Conservation (phyloP, 1,140 invertebrate species). For the Ephestia elutella region DNA sequence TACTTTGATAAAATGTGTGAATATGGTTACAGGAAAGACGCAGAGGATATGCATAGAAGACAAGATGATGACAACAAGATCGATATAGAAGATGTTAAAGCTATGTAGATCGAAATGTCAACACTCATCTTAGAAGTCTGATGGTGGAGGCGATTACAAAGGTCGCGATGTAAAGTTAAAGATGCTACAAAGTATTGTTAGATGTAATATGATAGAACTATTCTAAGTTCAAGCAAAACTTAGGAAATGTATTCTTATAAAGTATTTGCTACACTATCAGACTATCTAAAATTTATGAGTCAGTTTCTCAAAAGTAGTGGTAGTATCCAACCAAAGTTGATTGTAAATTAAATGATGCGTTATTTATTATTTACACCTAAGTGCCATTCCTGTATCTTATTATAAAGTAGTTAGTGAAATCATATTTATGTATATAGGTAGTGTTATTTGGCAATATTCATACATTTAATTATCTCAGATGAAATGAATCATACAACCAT, state of each 20-base stretch:
- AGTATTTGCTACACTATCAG: not conserved
- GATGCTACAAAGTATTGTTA: not conserved
- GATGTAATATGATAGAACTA: not conserved
- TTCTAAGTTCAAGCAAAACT: no score
- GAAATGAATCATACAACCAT: no score
- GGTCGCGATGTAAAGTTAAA: no score
- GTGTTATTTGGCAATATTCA: conserved; percentile 9
- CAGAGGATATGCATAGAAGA: conserved; percentile 60
- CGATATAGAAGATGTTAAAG: conserved; percentile 51
- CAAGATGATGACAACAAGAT: conserved; percentile 49
- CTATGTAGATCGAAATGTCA: conserved; percentile 43
- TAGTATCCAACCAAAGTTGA: conserved; percentile 68
- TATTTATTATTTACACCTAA: conserved; percentile 47
- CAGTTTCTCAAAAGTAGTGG: conserved; percentile 56
- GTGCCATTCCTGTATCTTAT: conserved; percentile 45
- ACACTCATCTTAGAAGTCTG: conserved; percentile 6
- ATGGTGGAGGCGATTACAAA: not conserved
- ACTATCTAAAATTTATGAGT: conserved; percentile 10
- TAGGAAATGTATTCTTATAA: no score
- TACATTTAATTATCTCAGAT: conserved; percentile 7
- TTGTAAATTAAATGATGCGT: conserved; percentile 47
- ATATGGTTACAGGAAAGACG: conserved; percentile 58
- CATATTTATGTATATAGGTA: conserved; percentile 2
- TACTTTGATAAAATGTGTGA: no score
- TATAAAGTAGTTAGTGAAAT: conserved; percentile 6